Conservation (phyloP, 2,888 invertebrate species). For the Gymnosoma rotundatum region DNA sequence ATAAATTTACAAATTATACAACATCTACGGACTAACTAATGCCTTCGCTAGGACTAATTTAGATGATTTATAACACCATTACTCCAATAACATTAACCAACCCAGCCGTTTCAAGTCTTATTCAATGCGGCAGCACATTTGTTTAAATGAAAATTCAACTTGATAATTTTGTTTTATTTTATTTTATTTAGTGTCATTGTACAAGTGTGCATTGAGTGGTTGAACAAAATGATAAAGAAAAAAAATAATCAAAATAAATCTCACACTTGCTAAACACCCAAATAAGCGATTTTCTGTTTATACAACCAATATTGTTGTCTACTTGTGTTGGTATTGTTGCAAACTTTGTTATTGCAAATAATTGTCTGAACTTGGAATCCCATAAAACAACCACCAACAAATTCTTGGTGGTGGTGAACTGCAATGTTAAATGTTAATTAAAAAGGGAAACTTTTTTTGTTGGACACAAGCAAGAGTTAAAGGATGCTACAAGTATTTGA, state of each 20-base stretch:
- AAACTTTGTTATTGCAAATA: constrained; percentile 67
- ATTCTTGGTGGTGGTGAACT: constrained; percentile 58
- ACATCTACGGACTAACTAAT: constrained; percentile 2
- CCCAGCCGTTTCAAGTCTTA: constrained; percentile 48
- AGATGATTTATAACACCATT: constrained; percentile 65
- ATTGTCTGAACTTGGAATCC: constrained; percentile 55
- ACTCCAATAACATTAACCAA: constrained; percentile 42
- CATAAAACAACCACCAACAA: constrained; percentile 60
- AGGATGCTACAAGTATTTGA: not conserved
- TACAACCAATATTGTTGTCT: constrained; percentile 51
- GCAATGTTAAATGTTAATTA: constrained; percentile 67
- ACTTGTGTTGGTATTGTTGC: constrained; percentile 49
- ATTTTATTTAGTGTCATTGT: constrained; percentile 17
- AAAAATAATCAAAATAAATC: not conserved
- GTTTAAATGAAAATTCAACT: constrained; percentile 61
- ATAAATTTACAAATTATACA: constrained; percentile 1
- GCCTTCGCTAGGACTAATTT: constrained; percentile 47
- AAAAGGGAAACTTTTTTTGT: constrained; percentile 47
- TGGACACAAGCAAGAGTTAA: constrained; percentile 17
- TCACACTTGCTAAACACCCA: constrained; percentile 28
- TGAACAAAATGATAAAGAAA: constrained; percentile 19
- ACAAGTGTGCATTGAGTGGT: constrained; percentile 18
- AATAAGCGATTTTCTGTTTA: constrained; percentile 12
- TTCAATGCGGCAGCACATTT: constrained; percentile 44
- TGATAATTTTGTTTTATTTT: constrained; percentile 40